phyloP scores from a whole-genome alignment of 2,113 vertebrate species.

The Irena cyanogastra region DNA sequence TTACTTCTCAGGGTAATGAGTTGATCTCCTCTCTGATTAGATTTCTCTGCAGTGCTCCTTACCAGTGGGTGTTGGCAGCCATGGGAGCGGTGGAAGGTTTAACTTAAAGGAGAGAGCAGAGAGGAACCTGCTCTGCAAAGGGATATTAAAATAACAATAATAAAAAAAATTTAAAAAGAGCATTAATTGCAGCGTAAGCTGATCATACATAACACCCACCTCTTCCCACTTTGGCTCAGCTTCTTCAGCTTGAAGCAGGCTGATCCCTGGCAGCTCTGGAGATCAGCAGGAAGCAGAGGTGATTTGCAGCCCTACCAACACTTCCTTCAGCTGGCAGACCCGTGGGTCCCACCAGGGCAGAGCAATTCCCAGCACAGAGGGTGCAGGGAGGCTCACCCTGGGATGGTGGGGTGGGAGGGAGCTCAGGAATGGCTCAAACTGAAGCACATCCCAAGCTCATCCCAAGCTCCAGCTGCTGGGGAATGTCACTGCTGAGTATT shows the following conservation, averaged over 20 bases:
- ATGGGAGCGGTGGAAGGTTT: slow-evolving; percentile 51
- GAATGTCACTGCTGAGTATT: slow-evolving; percentile 12
- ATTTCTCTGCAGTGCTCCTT: slow-evolving; percentile 39
- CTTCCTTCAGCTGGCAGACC: not conserved
- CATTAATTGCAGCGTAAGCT: not conserved
- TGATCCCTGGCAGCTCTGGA: not conserved
- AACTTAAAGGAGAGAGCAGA: slow-evolving; percentile 28
- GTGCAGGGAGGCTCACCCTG: not conserved
- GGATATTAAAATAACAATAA: not conserved
- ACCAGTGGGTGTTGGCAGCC: slow-evolving; percentile 53
- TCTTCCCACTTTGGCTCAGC: not conserved
- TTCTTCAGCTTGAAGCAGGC: not conserved
- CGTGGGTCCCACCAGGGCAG: not conserved
- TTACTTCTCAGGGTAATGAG: slow-evolving; percentile 58
- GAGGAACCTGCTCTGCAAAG: slow-evolving; percentile 33
- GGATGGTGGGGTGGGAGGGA: rapidly evolving
- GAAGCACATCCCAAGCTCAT: not conserved
- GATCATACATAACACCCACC: not conserved
- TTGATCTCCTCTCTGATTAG: slow-evolving; percentile 50
- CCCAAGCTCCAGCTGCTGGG: not conserved
- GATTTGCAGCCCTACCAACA: not conserved
- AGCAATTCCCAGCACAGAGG: not conserved
- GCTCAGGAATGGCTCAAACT: not conserved
- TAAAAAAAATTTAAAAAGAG: not conserved
- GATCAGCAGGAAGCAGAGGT: not conserved